Evolutionary conservation across 2,113 vertebrate genomes (phyloP).

Genomic region (Eira barbara): DNA sequence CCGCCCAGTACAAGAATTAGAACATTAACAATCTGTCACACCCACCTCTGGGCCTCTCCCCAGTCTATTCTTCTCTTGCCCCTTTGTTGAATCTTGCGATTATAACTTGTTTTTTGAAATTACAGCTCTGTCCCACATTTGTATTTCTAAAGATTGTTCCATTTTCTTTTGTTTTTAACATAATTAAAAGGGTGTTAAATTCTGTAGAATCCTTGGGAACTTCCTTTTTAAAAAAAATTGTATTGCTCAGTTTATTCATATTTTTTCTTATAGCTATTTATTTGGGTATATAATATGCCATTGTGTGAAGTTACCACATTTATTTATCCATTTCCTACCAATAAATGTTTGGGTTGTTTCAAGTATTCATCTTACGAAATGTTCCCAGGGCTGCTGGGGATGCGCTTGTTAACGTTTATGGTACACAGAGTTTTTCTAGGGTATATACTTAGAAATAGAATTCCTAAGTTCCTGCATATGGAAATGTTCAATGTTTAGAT

Average conservation of each 20-base stretch:
- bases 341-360: background rate
- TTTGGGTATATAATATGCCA: background rate
- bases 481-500: background rate
- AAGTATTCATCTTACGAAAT: background rate
- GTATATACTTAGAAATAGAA: background rate
- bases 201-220: background rate
- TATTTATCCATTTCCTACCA: background rate
- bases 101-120: conserved; percentile 2
- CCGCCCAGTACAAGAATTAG: background rate
- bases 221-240: background rate
- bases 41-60: background rate
- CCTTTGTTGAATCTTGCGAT: conserved; percentile 18
- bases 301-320: background rate
- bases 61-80: background rate
- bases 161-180: conserved; percentile 22
- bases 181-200: background rate
- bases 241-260: background rate
- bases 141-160: background rate
- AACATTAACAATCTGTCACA: background rate
- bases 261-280: background rate
- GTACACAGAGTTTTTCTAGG: background rate
- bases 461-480: background rate
- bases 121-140: background rate
- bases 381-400: background rate
- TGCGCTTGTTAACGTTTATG: background rate